Percentiles rank a stretch among this genome's conserved stretches.
Conservation (phyloP, 2,113 vertebrate species). For the Aramus guarauna region DNA sequence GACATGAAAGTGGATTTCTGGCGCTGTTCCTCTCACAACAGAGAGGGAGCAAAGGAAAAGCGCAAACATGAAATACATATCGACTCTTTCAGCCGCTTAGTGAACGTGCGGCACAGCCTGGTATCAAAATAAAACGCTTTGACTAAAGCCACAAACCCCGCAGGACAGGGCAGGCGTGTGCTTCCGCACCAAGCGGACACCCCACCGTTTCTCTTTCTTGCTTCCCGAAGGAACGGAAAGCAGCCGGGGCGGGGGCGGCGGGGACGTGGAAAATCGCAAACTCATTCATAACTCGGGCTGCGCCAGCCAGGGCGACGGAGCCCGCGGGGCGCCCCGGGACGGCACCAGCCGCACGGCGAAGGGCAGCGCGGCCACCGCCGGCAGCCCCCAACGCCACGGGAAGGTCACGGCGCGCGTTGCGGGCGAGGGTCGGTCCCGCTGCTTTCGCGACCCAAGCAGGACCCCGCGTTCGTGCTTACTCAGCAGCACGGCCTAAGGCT, state of each 20-base stretch:
- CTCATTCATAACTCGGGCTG: neutral
- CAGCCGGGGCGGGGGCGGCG: neutral
- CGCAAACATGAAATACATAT: fast-evolving
- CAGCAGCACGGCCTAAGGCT: neutral
- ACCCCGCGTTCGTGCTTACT: too few relatives aligned
- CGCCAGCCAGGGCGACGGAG: neutral
- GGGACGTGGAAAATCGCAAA: neutral
- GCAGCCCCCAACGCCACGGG: fast-evolving
- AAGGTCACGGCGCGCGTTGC: neutral
- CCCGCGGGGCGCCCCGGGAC: neutral
- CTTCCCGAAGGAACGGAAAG: neutral
- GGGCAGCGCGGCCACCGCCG: neutral
- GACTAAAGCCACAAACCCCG: neutral
- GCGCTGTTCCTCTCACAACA: neutral
- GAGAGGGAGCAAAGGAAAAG: too few relatives aligned
- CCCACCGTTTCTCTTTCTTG: neutral
- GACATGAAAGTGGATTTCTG: neutral
- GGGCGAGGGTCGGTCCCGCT: neutral
- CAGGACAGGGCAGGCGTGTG: neutral
- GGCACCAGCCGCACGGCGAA: fast-evolving
- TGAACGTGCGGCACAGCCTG: neutral
- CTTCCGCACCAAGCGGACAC: neutral
- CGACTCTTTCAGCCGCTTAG: too few relatives aligned
- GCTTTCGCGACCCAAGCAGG: neutral
- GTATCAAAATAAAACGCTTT: neutral